These are phyloP conservation scores for Monodelphis domestica DNA, from an alignment of 2,797 vertebrate genomes.

Conservation along the genomic window DNA sequence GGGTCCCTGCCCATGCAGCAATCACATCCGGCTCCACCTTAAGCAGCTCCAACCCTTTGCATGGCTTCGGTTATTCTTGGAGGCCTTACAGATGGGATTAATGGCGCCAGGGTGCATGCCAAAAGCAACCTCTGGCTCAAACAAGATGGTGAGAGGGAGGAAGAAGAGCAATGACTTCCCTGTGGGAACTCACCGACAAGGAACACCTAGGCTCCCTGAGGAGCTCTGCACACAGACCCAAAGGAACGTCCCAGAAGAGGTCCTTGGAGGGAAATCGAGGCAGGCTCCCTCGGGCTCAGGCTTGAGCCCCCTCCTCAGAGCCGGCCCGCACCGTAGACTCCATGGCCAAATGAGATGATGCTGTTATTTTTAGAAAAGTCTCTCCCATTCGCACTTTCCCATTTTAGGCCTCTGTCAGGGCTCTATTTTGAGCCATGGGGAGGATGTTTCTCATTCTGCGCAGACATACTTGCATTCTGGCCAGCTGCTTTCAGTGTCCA, in stretches of 20 bases:
- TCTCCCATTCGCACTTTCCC: conserved; percentile 51
- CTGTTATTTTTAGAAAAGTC: conserved; percentile 66
- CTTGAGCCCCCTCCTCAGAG: neutral
- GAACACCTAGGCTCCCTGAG: neutral
- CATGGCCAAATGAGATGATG: neutral
- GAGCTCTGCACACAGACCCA: neutral
- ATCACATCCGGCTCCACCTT: conserved; percentile 2
- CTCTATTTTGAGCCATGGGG: conserved; percentile 60
- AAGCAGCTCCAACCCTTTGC: conserved; percentile 37
- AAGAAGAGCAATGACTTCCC: neutral
- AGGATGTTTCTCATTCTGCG: conserved; percentile 61
- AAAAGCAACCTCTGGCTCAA: conserved; percentile 46
- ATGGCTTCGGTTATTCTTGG: conserved; percentile 49
- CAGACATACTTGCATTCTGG: conserved; percentile 63
- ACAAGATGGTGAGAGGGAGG: neutral
- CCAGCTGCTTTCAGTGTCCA: conserved; percentile 48
- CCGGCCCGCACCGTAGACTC: neutral
- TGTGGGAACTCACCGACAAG: neutral
- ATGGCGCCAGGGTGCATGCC: conserved; percentile 25
- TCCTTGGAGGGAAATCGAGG: neutral
- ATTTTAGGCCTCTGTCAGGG: conserved; percentile 38
- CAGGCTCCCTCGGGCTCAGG: neutral
- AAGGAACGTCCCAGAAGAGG: neutral
- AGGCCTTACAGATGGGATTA: conserved; percentile 29
- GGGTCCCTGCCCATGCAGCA: conserved; percentile 46